These are phyloP conservation scores for Polypterus bichir DNA, from an alignment of 2,113 vertebrate genomes.

Conservation along the genomic window DNA sequence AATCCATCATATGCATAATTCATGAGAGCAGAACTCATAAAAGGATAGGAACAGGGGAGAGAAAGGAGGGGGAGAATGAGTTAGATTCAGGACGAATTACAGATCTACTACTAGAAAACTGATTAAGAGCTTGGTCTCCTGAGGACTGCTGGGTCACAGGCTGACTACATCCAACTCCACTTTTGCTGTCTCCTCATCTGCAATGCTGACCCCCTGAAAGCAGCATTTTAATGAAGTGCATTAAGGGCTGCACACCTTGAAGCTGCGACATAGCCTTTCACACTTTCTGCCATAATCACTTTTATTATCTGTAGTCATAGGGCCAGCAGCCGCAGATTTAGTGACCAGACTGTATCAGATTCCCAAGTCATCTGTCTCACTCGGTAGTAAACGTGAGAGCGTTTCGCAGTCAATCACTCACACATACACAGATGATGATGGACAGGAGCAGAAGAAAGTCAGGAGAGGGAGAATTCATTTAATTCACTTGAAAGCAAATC, in stretches of 20 bases:
- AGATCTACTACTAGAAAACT: slow-evolving; percentile 11
- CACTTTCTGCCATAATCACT: not conserved
- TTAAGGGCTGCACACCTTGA: not conserved
- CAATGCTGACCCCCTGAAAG: not conserved
- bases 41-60: slow-evolving; percentile 30
- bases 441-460: no score
- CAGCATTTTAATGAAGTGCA: not conserved
- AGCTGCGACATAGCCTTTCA: not conserved
- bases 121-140: slow-evolving; percentile 2
- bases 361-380: no score
- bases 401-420: no score
- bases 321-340: no score
- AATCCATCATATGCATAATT: slow-evolving; percentile 34
- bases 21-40: slow-evolving; percentile 15
- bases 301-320: no score
- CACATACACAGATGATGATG: no score
- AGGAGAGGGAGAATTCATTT: no score
- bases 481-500: no score
- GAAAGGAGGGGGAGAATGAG: slow-evolving; percentile 15
- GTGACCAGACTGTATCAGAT: no score
- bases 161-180: not conserved
- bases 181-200: not conserved
- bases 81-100: slow-evolving; percentile 18
- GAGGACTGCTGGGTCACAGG: not conserved
- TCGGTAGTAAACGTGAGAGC: no score